Evolutionary conservation across 2,888 invertebrate genomes (phyloP).

Genomic region (Cryptocheilus praepositus): DNA sequence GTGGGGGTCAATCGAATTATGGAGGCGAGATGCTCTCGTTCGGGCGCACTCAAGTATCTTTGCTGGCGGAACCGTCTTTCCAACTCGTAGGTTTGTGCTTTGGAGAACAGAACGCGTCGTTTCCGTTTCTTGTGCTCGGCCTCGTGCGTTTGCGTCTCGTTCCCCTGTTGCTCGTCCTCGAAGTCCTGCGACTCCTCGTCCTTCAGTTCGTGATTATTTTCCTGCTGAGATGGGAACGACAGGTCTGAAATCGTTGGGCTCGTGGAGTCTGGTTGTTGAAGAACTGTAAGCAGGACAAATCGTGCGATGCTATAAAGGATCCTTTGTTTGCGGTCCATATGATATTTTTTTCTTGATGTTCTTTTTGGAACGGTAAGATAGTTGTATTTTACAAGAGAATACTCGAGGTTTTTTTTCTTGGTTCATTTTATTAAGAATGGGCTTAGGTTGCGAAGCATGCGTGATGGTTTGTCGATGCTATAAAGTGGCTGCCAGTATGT

Average conservation of each 20-base stretch:
- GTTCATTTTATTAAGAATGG: too few relatives aligned
- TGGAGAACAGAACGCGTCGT: conserved; percentile 96
- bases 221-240: conserved; percentile 73
- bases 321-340: neutral
- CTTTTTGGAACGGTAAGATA: too few relatives aligned
- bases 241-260: conserved; percentile 89
- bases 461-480: neutral
- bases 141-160: conserved; percentile 70
- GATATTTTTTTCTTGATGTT: neutral
- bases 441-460: neutral
- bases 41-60: conserved; percentile 97
- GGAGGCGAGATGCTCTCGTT: conserved; percentile 96
- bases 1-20: conserved; percentile 97
- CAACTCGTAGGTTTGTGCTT: conserved; percentile 97
- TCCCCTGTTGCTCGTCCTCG: conserved; percentile 74
- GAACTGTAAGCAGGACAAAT: conserved; percentile 71
- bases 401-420: too few relatives aligned
- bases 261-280: conserved; percentile 89
- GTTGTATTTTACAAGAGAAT: too few relatives aligned
- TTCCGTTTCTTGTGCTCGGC: conserved; percentile 90
- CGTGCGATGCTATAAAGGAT: neutral
- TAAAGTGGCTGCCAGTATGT: neutral
- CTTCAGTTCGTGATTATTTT: conserved; percentile 67
- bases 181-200: conserved; percentile 73
- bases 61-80: conserved; percentile 97